Evolutionary conservation across 2,113 vertebrate genomes (phyloP), one percentile per base, ranked within the genome.

Genomic region (Eretmochelys imbricata): DNA sequence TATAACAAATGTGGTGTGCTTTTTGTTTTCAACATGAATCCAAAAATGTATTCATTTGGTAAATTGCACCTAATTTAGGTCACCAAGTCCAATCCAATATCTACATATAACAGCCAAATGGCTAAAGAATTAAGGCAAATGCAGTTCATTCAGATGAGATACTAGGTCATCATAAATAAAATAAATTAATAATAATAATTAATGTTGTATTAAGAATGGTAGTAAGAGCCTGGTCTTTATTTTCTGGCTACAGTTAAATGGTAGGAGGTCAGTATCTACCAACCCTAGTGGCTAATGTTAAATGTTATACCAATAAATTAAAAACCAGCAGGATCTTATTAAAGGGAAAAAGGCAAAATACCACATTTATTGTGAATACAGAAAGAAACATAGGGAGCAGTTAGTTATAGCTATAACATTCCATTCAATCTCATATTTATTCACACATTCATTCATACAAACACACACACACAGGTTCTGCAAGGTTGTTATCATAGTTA

Each of bases 41-140:
- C 57, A 19, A 24, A 88, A 93, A 50, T 29, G 20, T 22, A 75
- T 59, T 10, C 72, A 16, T 0, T 5, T 93, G 25, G 4, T 80
- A 57, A 59, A 84, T 42, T 82, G 1, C 6, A 38, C 5, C 8
- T 13, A 72, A 75, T 5, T 24, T 13, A 80, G 5, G 3, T 81
- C 7, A 85, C 3, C 25, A 82, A 54, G 10, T 95, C 24, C 5
- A 50, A 88, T 65, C 16, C 17, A 55, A 0, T 20, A 46, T 53
- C 49, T 62, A 31, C 13, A 59, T 0, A 0, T 3, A 78, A 10
- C 9, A 76, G 17, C 53, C 1, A 2, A 82, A 46, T 0, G 1
- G 9, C 16, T 81, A 42, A 27, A 5, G 51, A 22, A 87, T 29
- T 8, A 80, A 19, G 42, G 22, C 46, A 91, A 85, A 48, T 22